Conservation (phyloP, 2,113 vertebrate species). For the Tragulus kanchil region DNA sequence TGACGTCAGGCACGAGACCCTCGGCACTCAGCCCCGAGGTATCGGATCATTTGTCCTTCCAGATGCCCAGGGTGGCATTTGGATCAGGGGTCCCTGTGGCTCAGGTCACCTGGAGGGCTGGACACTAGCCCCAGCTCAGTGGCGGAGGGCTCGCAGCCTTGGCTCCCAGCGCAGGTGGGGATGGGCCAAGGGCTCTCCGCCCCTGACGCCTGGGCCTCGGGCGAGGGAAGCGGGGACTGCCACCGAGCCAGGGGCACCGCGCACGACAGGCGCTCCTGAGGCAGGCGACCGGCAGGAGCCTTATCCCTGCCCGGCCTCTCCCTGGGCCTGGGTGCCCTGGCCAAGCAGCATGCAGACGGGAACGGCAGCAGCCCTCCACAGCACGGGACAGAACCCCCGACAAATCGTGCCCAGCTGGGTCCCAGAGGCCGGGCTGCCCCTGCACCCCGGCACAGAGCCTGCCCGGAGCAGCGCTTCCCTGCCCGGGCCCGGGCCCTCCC, state of each 20-base stretch:
- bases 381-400: background rate
- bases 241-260: background rate
- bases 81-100: background rate
- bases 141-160: background rate
- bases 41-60: rapidly evolving
- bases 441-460: background rate
- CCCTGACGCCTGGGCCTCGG: background rate
- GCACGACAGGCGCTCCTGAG: rapidly evolving
- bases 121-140: background rate
- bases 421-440: too few relatives aligned
- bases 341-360: rapidly evolving
- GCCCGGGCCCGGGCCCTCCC: rapidly evolving
- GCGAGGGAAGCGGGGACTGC: too few relatives aligned
- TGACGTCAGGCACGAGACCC: rapidly evolving
- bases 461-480: too few relatives aligned
- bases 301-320: rapidly evolving
- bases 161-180: rapidly evolving
- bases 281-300: background rate
- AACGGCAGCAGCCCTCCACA: background rate
- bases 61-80: background rate
- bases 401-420: rapidly evolving
- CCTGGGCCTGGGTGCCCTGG: rapidly evolving
- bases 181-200: background rate
- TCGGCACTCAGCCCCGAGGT: rapidly evolving
- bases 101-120: background rate